These are phyloP conservation scores for Lucilia cuprina DNA, from an alignment of 1,140 invertebrate genomes.

Conservation along the genomic window DNA sequence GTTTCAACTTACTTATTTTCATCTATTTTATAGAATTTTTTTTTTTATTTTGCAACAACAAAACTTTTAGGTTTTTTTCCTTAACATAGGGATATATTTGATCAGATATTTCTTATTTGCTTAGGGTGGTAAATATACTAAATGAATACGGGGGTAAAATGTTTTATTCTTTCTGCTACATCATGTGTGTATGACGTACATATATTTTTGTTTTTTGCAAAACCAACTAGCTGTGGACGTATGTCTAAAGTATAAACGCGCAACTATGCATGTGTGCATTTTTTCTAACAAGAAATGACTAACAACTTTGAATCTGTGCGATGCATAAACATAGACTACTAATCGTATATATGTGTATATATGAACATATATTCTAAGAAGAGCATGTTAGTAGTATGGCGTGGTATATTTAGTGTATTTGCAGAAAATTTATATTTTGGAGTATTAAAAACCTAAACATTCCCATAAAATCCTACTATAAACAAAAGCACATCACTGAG, in stretches of 20 bases:
- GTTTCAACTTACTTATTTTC: not conserved
- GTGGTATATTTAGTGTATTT: no score
- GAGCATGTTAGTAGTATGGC: no score
- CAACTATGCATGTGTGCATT: not conserved
- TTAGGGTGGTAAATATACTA: not conserved
- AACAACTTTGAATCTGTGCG: not conserved
- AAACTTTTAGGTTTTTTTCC: no score
- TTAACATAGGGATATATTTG: not conserved
- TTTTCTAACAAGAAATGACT: slow-evolving; percentile 12
- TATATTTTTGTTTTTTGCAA: not conserved
- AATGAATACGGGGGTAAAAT: not conserved
- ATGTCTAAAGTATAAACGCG: not conserved
- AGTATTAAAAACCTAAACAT: no score
- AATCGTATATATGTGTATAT: no score
- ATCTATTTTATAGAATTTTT: not conserved
- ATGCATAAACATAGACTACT: no score
- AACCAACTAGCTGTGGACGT: no score
- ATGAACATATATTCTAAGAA: no score
- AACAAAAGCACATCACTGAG: no score
- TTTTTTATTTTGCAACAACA: not conserved
- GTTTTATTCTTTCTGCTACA: not conserved
- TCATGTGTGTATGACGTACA: not conserved
- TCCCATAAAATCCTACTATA: no score
- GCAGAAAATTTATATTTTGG: no score
- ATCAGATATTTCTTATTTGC: not conserved